phyloP scores from a whole-genome alignment of 1,140 invertebrate species.

The Zaprionus tsacasi region DNA sequence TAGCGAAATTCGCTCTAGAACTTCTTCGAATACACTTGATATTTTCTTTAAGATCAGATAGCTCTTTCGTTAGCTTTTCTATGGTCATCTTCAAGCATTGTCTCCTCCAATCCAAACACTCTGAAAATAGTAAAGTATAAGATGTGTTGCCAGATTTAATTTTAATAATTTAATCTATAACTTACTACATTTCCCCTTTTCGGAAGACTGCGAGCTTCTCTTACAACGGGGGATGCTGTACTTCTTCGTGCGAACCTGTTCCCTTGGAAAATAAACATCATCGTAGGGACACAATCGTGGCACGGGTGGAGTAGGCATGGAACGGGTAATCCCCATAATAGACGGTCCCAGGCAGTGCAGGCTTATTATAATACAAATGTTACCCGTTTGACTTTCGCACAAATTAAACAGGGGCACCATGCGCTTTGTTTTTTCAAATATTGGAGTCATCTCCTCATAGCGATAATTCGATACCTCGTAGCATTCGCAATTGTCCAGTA shows the following conservation, averaged over 20 bases:
- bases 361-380: constrained; percentile 67
- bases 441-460: constrained; percentile 65
- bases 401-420: constrained; percentile 73
- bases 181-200: too few relatives aligned
- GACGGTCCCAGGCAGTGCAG: constrained; percentile 71
- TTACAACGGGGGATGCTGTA: neutral
- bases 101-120: too few relatives aligned
- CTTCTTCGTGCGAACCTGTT: neutral
- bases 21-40: too few relatives aligned
- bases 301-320: neutral
- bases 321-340: constrained; percentile 34
- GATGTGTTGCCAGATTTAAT: too few relatives aligned
- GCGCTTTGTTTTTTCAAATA: constrained; percentile 58
- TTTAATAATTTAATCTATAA: too few relatives aligned
- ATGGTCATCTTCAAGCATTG: too few relatives aligned
- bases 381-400: constrained; percentile 70
- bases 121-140: too few relatives aligned
- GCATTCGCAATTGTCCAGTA: constrained; percentile 62
- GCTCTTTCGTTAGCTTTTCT: too few relatives aligned
- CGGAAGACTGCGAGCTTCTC: too few relatives aligned
- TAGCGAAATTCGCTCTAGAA: too few relatives aligned
- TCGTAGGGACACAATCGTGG: constrained; percentile 13
- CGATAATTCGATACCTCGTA: constrained; percentile 40
- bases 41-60: too few relatives aligned
- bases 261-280: neutral